Evolutionary conservation across 2,113 vertebrate genomes (phyloP), one percentile per base, ranked within the genome.

Genomic region (Antigone vipio): DNA sequence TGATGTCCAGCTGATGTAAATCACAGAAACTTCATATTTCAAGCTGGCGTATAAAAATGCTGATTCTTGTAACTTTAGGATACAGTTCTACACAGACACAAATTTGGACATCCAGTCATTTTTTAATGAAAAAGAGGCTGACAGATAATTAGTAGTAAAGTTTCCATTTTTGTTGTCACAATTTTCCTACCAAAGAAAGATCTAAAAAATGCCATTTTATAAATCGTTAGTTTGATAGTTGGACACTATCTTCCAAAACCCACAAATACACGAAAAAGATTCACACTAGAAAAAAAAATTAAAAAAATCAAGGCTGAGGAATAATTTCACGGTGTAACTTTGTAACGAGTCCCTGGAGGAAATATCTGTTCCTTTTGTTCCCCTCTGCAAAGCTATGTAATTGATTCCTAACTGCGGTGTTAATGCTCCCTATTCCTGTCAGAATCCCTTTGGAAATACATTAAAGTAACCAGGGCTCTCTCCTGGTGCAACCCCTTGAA

Each of bases 281-380:
- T 73, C 45, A 67, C 12, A 59, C 5, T 22, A 56, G 14, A 60
- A 78, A 59, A 71, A 71, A 79, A 38, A 50, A 44, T 15, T 44
- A 27, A 80, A 49, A 21, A 63, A 63, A 89, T 76, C 38, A 94
- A 89, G 59, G 26, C 59, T 82, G 44, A 96, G 27, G 78, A 96
- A 93, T 74, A 92, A 95, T 95, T 91, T 96, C 77, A 91, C 76
- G 87, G 77, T 76, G 55, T 92, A 91, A 94, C 66, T 89, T 92
- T 88, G 77, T 89, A 96, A 94, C 2, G 2, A 95, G 86, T 91
- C 91, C 77, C 86, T 76, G 17, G 84, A 93, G 91, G 64, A 95
- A 95, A 75, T 92, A 91, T 42, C 66, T 89, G 47, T 88, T 95
- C 63, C 63, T 93, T 96, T 95, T 89, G 79, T 96, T 95, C 74